Conservation (phyloP, 2,797 vertebrate genomes). For the Mycteria americana region DNA sequence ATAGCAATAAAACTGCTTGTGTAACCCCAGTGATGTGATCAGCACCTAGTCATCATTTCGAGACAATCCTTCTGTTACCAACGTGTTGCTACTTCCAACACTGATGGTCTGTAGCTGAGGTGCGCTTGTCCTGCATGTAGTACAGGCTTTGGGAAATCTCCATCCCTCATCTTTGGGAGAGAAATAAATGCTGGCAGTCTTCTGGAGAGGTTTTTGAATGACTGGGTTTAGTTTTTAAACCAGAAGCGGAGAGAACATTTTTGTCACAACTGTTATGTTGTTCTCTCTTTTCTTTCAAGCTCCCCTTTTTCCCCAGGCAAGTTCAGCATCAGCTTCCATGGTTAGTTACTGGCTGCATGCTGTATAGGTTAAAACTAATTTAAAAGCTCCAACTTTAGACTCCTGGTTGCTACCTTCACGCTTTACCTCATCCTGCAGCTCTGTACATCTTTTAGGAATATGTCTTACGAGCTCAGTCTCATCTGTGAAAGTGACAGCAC, state of each 20-base stretch:
- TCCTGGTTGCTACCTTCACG: background rate
- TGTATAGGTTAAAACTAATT: background rate
- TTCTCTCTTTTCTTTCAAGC: background rate
- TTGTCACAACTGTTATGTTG: background rate
- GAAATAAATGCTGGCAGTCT: background rate
- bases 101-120: background rate
- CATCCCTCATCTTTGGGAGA: background rate
- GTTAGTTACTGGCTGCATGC: background rate
- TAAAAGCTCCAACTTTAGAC: background rate
- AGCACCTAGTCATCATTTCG: background rate
- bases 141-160: background rate
- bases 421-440: slow-evolving; percentile 1
- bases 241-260: background rate
- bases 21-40: background rate
- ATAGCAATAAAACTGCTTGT: slow-evolving; percentile 41
- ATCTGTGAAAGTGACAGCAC: background rate
- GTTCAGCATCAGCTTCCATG: background rate
- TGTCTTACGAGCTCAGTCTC: background rate
- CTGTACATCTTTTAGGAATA: background rate
- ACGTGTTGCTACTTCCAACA: background rate
- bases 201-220: background rate
- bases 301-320: background rate
- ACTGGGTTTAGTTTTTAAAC: background rate
- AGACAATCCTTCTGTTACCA: background rate
- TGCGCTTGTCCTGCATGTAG: background rate